These are phyloP conservation scores for Sebastiscus albofasciatus DNA, from an alignment of 2,797 vertebrate species.

Conservation along the genomic window DNA sequence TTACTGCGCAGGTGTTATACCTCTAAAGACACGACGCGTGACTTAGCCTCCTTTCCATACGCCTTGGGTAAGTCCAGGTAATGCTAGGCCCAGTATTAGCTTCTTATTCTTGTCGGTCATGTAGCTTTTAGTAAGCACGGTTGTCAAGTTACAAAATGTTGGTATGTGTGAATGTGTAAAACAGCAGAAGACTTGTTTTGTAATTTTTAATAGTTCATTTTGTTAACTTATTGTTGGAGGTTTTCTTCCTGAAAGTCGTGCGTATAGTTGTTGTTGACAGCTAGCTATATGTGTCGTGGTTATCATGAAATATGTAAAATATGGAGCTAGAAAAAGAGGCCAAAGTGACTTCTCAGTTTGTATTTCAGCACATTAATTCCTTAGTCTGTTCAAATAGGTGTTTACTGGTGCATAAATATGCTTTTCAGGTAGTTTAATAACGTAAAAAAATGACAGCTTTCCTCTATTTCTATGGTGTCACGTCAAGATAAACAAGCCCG, in stretches of 20 bases:
- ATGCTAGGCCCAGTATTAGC: conserved; percentile 50
- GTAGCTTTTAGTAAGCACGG: conserved; percentile 12
- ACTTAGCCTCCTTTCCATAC: no score
- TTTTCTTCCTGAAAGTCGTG: background rate
- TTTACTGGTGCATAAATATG: background rate
- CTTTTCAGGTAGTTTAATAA: background rate
- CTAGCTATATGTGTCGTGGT: background rate
- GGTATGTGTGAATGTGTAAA: background rate
- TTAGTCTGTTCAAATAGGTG: background rate
- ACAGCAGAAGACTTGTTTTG: background rate
- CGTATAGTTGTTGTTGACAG: background rate
- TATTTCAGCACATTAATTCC: background rate
- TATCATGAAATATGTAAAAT: conserved; percentile 29
- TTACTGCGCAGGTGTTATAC: no score
- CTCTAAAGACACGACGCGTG: no score
- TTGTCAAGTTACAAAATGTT: background rate
- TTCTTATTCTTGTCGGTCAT: background rate
- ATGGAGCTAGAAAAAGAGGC: background rate
- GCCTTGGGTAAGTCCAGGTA: conserved; percentile 72
- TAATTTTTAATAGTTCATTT: background rate
- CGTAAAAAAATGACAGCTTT: background rate
- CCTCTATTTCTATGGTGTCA: background rate
- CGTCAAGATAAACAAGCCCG: conserved; percentile 15
- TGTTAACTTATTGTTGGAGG: fast-evolving
- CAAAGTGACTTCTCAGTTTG: background rate